These are phyloP conservation scores for Macrobrachium nipponense DNA, from an alignment of 1,140 invertebrate species.

Conservation along the genomic window DNA sequence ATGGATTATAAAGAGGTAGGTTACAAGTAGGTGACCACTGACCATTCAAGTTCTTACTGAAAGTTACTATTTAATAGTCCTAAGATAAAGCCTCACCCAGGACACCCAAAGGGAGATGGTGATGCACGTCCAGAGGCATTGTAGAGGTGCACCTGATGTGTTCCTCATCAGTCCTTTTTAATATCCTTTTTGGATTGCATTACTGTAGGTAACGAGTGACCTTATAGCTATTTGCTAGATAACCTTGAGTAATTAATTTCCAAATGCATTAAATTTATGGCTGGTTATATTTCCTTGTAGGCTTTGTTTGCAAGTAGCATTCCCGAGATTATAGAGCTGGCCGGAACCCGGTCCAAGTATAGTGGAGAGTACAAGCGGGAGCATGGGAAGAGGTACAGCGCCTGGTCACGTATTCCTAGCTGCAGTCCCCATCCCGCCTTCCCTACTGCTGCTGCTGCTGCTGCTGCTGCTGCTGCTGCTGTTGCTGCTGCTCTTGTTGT, in stretches of 20 bases:
- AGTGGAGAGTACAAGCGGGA: slow-evolving; percentile 96
- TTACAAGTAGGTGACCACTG: too few relatives aligned
- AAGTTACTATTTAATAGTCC: not conserved
- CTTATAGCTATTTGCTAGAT: slow-evolving; percentile 57
- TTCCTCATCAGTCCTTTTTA: slow-evolving; percentile 37
- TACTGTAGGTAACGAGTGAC: slow-evolving; percentile 56
- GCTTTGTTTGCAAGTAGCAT: slow-evolving; percentile 98
- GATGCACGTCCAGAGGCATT: slow-evolving; percentile 45
- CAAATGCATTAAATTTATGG: slow-evolving; percentile 62
- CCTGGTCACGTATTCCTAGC: slow-evolving; percentile 58
- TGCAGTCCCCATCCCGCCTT: slow-evolving; percentile 38
- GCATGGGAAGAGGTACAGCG: slow-evolving; percentile 93
- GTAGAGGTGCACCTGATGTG: slow-evolving; percentile 48
- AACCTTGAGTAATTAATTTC: slow-evolving; percentile 54
- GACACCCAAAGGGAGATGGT: slow-evolving; percentile 35
- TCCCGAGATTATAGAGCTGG: slow-evolving; percentile 98
- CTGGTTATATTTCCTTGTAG: slow-evolving; percentile 75
- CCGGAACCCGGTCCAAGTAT: slow-evolving; percentile 97
- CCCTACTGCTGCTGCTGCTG: not conserved
- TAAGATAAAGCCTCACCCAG: not conserved
- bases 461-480: slow-evolving; percentile 29
- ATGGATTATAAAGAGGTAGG: too few relatives aligned
- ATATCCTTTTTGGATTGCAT: slow-evolving; percentile 50
- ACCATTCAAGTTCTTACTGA: too few relatives aligned
- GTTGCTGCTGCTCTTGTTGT: slow-evolving; percentile 38